Conservation (phyloP, 92 coral and sea anemone genomes). For the Phenganax marumi region DNA sequence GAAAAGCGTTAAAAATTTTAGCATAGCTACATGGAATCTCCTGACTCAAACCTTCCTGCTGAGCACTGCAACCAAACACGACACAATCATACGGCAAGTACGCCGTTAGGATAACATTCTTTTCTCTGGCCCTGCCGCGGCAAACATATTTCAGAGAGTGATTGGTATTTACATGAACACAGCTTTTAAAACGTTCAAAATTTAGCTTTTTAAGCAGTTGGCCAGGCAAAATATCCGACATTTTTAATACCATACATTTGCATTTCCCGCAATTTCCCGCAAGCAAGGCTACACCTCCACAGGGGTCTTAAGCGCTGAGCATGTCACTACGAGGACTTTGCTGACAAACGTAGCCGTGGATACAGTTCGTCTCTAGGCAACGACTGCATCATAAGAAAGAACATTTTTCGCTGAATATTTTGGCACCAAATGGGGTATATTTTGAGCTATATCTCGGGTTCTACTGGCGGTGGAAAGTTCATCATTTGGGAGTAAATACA, state of each 20-base stretch:
- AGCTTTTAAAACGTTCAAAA: constrained; percentile 17
- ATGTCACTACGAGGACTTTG: background rate
- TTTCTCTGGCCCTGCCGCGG: background rate
- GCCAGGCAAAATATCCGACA: background rate
- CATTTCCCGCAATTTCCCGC: too few species aligned
- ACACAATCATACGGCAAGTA: constrained; percentile 29
- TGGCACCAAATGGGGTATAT: constrained; percentile 26
- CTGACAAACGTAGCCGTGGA: constrained; percentile 15
- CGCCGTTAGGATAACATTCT: constrained; percentile 16
- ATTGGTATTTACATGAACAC: constrained; percentile 31
- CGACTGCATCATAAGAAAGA: background rate
- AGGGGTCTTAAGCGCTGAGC: constrained; percentile 17
- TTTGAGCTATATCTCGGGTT: constrained; percentile 9
- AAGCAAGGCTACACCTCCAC: background rate
- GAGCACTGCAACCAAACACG: background rate
- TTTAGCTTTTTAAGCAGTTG: background rate
- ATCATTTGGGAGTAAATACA: background rate
- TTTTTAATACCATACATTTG: too few species aligned
- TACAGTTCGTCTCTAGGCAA: constrained; percentile 19
- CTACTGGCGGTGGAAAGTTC: background rate
- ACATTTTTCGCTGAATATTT: background rate
- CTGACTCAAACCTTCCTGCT: constrained; percentile 1
- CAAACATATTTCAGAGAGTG: constrained; percentile 30
- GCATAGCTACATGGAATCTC: constrained; percentile 1
- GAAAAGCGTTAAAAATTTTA: background rate